These are phyloP conservation scores for Anoplopoma fimbria DNA, from an alignment of 2,113 vertebrate species.

Conservation along the genomic window DNA sequence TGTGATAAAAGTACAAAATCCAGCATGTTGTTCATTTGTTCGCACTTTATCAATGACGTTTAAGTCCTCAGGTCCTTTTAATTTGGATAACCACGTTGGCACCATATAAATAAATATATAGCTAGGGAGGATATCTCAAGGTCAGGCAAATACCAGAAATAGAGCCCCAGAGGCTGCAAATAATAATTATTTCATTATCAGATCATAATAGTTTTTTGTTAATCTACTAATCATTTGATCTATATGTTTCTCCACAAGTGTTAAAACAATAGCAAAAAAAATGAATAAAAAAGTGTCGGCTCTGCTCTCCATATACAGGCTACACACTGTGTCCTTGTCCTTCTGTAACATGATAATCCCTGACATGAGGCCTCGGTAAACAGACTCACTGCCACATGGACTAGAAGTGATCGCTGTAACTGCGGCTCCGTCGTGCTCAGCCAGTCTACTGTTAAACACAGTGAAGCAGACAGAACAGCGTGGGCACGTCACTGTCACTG, in stretches of 20 bases:
- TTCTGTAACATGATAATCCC: constrained; percentile 10
- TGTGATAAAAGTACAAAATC: neutral
- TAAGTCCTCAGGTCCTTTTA: neutral
- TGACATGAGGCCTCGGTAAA: constrained; percentile 23
- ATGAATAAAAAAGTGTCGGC: neutral
- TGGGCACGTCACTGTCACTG: constrained; percentile 53
- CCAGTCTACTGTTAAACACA: constrained; percentile 35
- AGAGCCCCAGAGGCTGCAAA: neutral
- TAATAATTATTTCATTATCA: neutral
- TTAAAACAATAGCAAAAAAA: neutral
- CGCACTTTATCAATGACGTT: neutral
- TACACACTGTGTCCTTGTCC: neutral
- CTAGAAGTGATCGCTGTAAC: constrained; percentile 31
- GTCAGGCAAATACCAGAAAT: neutral
- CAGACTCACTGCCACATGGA: constrained; percentile 19
- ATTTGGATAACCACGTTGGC: neutral
- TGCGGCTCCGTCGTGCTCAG: constrained; percentile 28
- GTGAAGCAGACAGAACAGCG: constrained; percentile 22
- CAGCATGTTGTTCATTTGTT: neutral
- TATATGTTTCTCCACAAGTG: neutral
- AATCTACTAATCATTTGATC: neutral
- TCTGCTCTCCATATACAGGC: neutral
- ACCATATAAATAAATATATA: neutral
- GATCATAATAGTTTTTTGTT: neutral
- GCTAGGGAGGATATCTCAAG: neutral